Evolutionary conservation across 1,140 invertebrate genomes (phyloP).

Genomic region (Pseudachorutes palmiensis): DNA sequence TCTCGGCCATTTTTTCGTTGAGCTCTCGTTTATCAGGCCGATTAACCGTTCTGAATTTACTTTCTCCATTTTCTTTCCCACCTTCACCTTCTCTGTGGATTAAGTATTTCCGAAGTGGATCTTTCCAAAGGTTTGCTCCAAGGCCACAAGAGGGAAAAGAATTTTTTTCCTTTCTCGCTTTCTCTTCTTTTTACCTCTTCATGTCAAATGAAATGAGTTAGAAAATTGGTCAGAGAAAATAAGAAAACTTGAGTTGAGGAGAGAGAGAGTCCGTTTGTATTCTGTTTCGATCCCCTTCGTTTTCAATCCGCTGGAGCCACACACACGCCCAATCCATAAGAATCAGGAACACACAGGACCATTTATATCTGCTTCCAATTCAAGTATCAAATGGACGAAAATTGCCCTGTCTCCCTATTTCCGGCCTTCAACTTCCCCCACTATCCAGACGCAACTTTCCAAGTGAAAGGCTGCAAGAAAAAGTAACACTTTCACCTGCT

Average conservation of each 20-base stretch:
- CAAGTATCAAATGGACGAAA: background rate
- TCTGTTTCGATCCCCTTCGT: background rate
- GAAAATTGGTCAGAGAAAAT: background rate
- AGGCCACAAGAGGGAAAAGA: background rate
- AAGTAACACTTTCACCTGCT: background rate
- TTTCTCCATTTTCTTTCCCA: no score
- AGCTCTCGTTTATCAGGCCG: no score
- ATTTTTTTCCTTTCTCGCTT: background rate
- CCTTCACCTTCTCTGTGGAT: no score
- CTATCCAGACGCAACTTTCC: background rate
- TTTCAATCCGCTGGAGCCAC: background rate
- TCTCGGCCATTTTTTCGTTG: no score
- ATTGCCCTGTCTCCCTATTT: background rate
- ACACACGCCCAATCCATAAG: background rate
- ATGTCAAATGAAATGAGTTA: conserved; percentile 2
- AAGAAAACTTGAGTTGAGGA: background rate
- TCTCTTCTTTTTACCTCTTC: background rate
- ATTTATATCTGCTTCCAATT: no score
- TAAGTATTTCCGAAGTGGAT: background rate
- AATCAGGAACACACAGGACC: no score
- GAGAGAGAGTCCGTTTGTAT: background rate
- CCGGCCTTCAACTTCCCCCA: background rate
- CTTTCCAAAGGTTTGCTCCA: background rate
- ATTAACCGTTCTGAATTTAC: no score
- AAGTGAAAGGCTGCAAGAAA: background rate